A percentile compares a stretch with the other conserved stretches of the same genome.
phyloP scores from a whole-genome alignment of 2,797 vertebrate species.

The Microctenopoma stevenorrisi region DNA sequence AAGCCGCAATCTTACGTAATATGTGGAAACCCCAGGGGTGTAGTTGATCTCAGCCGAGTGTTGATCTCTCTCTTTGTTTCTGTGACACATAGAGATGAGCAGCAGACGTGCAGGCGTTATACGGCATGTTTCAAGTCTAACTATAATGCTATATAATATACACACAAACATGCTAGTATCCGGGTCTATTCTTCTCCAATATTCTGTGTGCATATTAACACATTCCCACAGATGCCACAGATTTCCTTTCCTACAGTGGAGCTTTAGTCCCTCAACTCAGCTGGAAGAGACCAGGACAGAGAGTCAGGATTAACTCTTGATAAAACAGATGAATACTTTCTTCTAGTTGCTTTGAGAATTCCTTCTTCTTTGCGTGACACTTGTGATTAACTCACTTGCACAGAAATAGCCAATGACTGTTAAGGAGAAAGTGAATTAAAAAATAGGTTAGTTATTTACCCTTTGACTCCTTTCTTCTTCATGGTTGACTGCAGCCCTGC shows the following conservation, averaged over 20 bases:
- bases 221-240: constrained; percentile 19
- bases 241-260: constrained; percentile 21
- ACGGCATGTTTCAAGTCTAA: neutral
- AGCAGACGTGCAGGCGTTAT: neutral
- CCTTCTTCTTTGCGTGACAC: neutral
- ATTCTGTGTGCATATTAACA: constrained; percentile 21
- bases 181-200: neutral
- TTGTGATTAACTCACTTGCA: neutral
- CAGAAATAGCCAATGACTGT: neutral
- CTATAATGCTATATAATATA: neutral
- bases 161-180: neutral
- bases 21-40: constrained; percentile 9
- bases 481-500: constrained; percentile 22
- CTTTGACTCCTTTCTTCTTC: constrained; percentile 31
- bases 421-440: neutral
- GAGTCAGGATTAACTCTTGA: neutral
- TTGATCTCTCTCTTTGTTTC: constrained; percentile 2
- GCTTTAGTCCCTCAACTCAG: constrained; percentile 14
- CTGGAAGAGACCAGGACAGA: constrained; percentile 20
- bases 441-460: constrained; percentile 2
- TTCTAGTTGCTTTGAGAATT: neutral
- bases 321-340: constrained; percentile 4
- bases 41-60: constrained; percentile 28
- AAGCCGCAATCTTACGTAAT: constrained; percentile 41
- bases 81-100: neutral